These are phyloP conservation scores for Eutrigla gurnardus DNA, from an alignment of 2,797 vertebrate genomes.

Conservation along the genomic window DNA sequence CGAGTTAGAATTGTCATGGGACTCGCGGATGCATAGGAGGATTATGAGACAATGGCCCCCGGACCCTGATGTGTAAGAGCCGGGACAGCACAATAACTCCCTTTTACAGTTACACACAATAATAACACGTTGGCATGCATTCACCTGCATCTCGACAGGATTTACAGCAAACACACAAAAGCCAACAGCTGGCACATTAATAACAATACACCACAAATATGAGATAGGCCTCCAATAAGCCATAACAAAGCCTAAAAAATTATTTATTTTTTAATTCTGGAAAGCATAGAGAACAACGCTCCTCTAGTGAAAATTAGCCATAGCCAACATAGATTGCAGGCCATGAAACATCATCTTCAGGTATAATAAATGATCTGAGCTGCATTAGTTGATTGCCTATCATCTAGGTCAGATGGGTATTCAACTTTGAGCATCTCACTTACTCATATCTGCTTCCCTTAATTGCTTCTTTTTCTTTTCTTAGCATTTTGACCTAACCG, in stretches of 20 bases:
- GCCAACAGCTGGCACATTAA: background rate
- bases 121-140: background rate
- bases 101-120: background rate
- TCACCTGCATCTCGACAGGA: background rate
- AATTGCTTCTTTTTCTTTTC: background rate
- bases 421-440: background rate
- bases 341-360: background rate
- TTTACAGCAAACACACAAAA: background rate
- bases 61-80: background rate
- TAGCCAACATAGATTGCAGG: background rate
- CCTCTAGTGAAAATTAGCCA: background rate
- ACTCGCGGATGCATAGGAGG: background rate
- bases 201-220: background rate
- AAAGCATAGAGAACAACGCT: background rate
- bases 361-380: background rate
- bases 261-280: background rate
- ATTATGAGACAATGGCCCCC: constrained; percentile 2
- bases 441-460: background rate
- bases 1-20: constrained; percentile 10
- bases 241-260: background rate
- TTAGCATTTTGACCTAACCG: background rate
- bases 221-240: background rate
- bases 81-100: background rate
- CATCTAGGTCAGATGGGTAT: constrained; percentile 2
- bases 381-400: background rate